phyloP scores from a whole-genome alignment of 2,113 vertebrate genomes.

The Chaetura pelagica region DNA sequence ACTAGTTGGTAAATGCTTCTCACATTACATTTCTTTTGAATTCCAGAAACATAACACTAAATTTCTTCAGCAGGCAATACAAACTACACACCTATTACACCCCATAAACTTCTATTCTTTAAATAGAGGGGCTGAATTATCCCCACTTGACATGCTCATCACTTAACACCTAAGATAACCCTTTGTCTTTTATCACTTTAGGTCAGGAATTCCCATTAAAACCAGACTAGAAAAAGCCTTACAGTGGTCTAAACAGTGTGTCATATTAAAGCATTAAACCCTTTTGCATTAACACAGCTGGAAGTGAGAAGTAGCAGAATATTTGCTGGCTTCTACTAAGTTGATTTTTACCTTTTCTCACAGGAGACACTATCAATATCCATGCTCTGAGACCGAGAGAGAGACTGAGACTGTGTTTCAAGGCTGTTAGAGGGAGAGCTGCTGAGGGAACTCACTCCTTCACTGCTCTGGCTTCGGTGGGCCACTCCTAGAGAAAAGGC shows the following conservation, averaged over 20 bases:
- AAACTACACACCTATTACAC: neutral
- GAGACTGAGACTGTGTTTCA: constrained; percentile 96
- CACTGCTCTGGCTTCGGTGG: constrained; percentile 98
- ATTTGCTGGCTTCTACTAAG: neutral
- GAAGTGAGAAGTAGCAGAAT: neutral
- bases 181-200: neutral
- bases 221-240: neutral
- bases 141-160: neutral
- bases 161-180: neutral
- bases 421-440: constrained; percentile 99
- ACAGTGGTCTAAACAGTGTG: neutral
- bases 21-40: neutral
- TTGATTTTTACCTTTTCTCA: constrained; percentile 91
- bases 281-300: neutral
- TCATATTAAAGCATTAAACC: neutral
- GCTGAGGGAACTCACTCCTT: constrained; percentile 98
- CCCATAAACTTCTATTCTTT: neutral
- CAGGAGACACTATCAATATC: constrained; percentile 97
- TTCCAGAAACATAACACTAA: neutral
- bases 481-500: constrained; percentile 85
- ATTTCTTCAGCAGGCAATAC: neutral
- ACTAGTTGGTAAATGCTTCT: neutral
- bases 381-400: constrained; percentile 99
- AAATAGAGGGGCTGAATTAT: neutral
- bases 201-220: neutral